Evolutionary conservation across 2,888 invertebrate species (phyloP), one percentile per base, ranked within the genome.

Genomic region (Cybosia mesomella): DNA sequence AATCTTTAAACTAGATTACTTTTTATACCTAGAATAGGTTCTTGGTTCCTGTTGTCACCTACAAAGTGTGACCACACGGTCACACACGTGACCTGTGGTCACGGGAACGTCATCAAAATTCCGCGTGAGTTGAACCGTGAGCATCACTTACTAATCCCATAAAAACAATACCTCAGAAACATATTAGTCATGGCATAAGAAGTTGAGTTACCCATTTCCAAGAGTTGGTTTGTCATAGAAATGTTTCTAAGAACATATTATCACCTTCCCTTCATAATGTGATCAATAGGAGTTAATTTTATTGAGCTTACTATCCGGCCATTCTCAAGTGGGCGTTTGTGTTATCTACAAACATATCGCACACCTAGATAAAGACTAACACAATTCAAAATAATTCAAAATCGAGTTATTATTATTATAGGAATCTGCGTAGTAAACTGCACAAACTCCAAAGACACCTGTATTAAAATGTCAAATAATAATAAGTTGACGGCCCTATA

Each of bases 341-440:
- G 58, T 67, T 58, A 62, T 58, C 58, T 67, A 34, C 43, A 67
- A 67, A 67, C 58, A 8, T 49, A 43, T n/a, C n/a, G n/a, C n/a
- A n/a, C n/a, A n/a, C n/a, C n/a, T n/a, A n/a, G n/a, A n/a, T n/a
- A n/a, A n/a, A n/a, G n/a, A n/a, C n/a, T n/a, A n/a, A n/a, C n/a
- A n/a, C n/a, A n/a, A n/a, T n/a, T n/a, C n/a, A n/a, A n/a, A n/a
- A n/a, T n/a, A n/a, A n/a, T n/a, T n/a, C n/a, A n/a, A n/a, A n/a
- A n/a, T n/a, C n/a, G n/a, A n/a, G n/a, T n/a, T n/a, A n/a, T n/a
- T n/a, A n/a, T n/a, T n/a, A n/a, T n/a, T n/a, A n/a, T n/a, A n/a
- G n/a, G n/a, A n/a, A n/a, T n/a, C n/a, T n/a, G n/a, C n/a, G n/a
- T n/a, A n/a, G n/a, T n/a, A n/a, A n/a, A n/a, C n/a, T n/a, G n/a